Evolutionary conservation across 2,888 invertebrate species (phyloP).

Genomic region (Seladonia tumulorum): DNA sequence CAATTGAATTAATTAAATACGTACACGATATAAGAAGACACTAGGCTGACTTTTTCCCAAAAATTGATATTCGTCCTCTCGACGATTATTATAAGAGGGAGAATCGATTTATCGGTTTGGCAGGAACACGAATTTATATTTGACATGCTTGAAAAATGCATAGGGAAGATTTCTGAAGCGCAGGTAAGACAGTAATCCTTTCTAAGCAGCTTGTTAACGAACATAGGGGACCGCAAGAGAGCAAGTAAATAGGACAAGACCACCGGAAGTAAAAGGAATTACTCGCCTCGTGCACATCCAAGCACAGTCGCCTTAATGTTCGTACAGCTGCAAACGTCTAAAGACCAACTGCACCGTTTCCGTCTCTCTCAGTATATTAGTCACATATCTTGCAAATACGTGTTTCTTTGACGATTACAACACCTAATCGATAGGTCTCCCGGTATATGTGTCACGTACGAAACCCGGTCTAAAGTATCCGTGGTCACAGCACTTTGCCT

Average conservation of each 20-base stretch:
- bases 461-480: constrained; percentile 11
- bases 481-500: constrained; percentile 48
- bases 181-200: constrained; percentile 16
- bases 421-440: constrained; percentile 29
- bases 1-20: neutral
- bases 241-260: neutral
- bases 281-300: neutral
- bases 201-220: constrained; percentile 7
- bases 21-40: no score
- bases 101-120: neutral
- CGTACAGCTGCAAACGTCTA: neutral
- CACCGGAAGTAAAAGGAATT: neutral
- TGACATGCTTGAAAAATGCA: neutral
- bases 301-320: neutral
- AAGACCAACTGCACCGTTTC: neutral
- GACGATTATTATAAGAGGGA: neutral
- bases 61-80: neutral
- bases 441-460: constrained; percentile 17
- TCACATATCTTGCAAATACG: constrained; percentile 3
- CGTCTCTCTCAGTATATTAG: neutral
- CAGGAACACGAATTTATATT: neutral
- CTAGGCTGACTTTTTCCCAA: neutral
- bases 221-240: neutral
- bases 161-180: neutral
- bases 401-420: neutral